A percentile compares a stretch with the other conserved stretches of the same genome.
Evolutionary conservation across 2,888 invertebrate genomes (phyloP).

Genomic region (Lathronympha strigana): DNA sequence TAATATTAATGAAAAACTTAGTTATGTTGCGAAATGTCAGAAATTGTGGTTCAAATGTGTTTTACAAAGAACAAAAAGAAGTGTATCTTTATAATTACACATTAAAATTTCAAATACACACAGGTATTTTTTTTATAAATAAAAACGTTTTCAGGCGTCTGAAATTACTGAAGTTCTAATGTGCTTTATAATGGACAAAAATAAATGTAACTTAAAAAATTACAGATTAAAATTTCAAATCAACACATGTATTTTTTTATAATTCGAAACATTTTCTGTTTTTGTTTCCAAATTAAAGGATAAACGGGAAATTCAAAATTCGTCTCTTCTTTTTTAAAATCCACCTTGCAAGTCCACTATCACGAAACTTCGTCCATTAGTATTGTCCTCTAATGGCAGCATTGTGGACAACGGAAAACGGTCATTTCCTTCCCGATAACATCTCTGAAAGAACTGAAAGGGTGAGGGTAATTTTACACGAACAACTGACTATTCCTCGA

Average conservation of each 20-base stretch:
- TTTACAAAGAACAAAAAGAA: background rate
- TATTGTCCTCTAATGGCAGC: conserved; percentile 76
- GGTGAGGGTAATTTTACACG: conserved; percentile 67
- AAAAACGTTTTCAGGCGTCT: too few relatives aligned
- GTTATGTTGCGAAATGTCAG: conserved; percentile 7
- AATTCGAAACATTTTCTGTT: too few relatives aligned
- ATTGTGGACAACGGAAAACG: conserved; percentile 82
- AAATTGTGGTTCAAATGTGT: background rate
- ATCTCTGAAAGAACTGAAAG: conserved; percentile 82
- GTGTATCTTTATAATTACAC: background rate
- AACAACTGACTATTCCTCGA: too few relatives aligned
- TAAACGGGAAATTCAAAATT: too few relatives aligned
- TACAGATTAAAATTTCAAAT: too few relatives aligned
- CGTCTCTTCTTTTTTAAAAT: background rate
- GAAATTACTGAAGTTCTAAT: background rate
- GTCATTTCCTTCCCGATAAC: conserved; percentile 82
- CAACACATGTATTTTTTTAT: too few relatives aligned
- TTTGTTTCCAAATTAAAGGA: too few relatives aligned
- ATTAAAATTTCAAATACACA: too few relatives aligned
- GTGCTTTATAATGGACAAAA: background rate
- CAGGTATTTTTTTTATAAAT: too few relatives aligned
- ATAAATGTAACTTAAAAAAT: background rate
- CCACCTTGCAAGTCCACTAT: conserved; percentile 24
- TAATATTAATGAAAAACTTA: conserved; percentile 39
- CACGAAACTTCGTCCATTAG: conserved; percentile 68